Percentiles rank a stretch among this genome's conserved stretches.
Evolutionary conservation across 2,888 invertebrate genomes (phyloP).

Genomic region (Xestia ashworthii): DNA sequence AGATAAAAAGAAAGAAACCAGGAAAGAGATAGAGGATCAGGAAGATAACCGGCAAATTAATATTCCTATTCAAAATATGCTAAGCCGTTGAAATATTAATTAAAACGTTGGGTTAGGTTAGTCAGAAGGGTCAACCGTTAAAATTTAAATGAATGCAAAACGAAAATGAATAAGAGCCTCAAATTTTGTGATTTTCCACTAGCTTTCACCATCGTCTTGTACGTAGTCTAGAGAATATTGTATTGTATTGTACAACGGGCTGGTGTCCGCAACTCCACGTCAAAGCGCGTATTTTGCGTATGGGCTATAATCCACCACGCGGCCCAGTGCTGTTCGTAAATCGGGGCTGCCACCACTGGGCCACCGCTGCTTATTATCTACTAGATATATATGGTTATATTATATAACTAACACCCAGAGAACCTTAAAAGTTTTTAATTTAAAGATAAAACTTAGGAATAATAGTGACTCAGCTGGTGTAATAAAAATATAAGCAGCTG

Average conservation of each 20-base stretch:
- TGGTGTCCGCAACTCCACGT: too few relatives aligned
- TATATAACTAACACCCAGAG: background rate
- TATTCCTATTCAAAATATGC: constrained; percentile 47
- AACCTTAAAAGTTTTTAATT: background rate
- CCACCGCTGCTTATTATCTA: too few relatives aligned
- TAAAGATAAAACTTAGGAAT: background rate
- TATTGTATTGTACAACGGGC: too few relatives aligned
- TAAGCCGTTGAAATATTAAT: constrained; percentile 54
- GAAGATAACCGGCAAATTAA: constrained; percentile 16
- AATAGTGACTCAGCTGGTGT: background rate
- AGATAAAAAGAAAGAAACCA: too few relatives aligned
- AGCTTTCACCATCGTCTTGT: constrained; percentile 13
- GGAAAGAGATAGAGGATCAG: background rate
- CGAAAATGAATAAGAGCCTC: constrained; percentile 58
- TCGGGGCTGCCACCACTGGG: too few relatives aligned
- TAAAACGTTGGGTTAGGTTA: constrained; percentile 39
- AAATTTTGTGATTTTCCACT: constrained; percentile 29
- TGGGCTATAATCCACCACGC: too few relatives aligned
- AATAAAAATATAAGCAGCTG: background rate
- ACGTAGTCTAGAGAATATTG: background rate
- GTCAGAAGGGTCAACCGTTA: constrained; percentile 58
- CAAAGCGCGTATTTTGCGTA: too few relatives aligned
- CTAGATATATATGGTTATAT: background rate
- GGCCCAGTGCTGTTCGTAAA: too few relatives aligned
- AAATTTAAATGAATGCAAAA: constrained; percentile 69